Base-by-base conservation (phyloP, 2,797 vertebrate species). In the Danio tinwini region DNA sequence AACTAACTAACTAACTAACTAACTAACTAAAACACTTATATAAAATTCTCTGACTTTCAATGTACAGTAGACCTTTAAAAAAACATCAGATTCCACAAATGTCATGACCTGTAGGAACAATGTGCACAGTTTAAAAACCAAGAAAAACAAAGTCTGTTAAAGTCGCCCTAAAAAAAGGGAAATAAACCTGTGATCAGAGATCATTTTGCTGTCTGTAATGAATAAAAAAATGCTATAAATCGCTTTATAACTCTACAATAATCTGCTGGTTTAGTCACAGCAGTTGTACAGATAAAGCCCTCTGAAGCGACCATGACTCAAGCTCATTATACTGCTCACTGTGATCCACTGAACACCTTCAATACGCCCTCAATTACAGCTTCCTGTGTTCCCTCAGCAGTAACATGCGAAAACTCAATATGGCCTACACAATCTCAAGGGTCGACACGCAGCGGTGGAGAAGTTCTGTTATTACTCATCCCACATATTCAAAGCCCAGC, bases 351-450 rank as follows among this genome's bases (percentile, higher is more conserved):
- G 68, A 76, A 68, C 64, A 69, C 72, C 68, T 81, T 76, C 63
- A 80, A 81, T 76, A 74, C 59, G 63, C 37, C 37, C 59, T 53
- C 52, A 74, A 80, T 83, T 71, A 78, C 19, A 59, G 63, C 59
- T 81, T 83, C 52, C 67, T 71, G 61, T 40, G 17, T 83, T 64
- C 72, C 49, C 75, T 64, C 79, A 76, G 71, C 21, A 16, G 55
- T 61, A 73, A 76, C 50, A 74, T 62, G 47, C 40, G 55, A 29
- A 78, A 78, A 58, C 42, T 59, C 72, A 83, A 17, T 59, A 63
- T 82, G 79, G 69, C 73, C 76, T 81, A 85, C 84, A 82, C 77
- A 64, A 59, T 82, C 76, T 85, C 73, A 55, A 74, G 76, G 76
- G 76, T 75, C 68, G 16, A 29, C 53, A 59, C 50, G 39, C 52